These are phyloP conservation scores for Hydrophis major DNA, from an alignment of 2,797 vertebrate species.

Conservation along the genomic window DNA sequence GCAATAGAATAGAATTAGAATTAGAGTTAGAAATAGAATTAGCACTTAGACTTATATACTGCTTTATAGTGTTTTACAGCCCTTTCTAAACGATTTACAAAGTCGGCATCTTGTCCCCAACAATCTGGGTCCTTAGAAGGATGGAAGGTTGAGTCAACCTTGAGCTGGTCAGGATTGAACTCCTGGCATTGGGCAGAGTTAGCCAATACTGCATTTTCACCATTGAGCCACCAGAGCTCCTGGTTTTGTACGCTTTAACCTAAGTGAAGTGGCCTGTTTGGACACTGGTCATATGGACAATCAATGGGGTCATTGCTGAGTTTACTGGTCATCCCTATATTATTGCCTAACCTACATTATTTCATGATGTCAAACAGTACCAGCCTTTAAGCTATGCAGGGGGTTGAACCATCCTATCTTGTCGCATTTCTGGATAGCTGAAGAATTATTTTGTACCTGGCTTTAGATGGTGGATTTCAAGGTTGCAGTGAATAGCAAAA, in stretches of 20 bases:
- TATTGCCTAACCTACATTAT: not conserved
- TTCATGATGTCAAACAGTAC: not conserved
- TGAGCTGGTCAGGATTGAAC: not conserved
- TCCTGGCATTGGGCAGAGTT: not conserved
- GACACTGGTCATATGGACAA: not conserved
- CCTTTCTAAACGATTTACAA: not conserved
- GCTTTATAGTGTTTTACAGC: too few species aligned
- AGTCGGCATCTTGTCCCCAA: not conserved
- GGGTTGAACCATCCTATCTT: not conserved
- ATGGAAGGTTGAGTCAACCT: not conserved
- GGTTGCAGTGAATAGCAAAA: not conserved
- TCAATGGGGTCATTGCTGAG: not conserved
- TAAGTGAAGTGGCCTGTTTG: not conserved
- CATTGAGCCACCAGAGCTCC: not conserved
- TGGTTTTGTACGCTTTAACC: not conserved
- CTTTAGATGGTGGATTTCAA: not conserved
- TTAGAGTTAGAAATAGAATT: too few species aligned
- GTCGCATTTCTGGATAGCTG: not conserved
- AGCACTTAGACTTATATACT: too few species aligned
- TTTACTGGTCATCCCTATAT: not conserved
- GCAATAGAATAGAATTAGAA: too few species aligned
- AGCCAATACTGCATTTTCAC: not conserved
- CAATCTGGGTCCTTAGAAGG: not conserved
- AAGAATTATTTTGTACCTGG: not conserved
- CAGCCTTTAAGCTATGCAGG: not conserved